Base-by-base conservation (phyloP, 2,888 invertebrate genomes). In the Meliscaeva auricollis region DNA sequence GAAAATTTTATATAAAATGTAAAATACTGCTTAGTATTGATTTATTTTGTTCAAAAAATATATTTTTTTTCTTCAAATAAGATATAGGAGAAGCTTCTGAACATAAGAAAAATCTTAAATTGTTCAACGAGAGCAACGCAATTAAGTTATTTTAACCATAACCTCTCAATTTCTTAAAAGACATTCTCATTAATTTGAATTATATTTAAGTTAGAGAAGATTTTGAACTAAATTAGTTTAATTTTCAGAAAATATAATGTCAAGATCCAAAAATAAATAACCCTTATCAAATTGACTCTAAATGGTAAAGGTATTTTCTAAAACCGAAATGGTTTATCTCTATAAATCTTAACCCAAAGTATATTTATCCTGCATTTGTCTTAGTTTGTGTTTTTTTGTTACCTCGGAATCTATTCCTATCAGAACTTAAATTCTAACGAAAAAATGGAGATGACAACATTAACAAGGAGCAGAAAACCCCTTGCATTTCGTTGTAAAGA, bases 401-500 rank as follows among this genome's bases (percentile, higher is more conserved):
- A 48, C 46, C 46, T 48, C 8, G 8, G 26, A 8, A 26, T 26
- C 52, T 17, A 8, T 15, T 17, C 2, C 5, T 20, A 11, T 52
- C 8, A 54, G 15, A 54, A 54, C 30, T 54, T 54, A 13, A 54
- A 54, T 30, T 54, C 30, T 30, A n/a, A 26, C 3, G 13, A 38
- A 38, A 38, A 38, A 38, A 38, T n/a, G n/a, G 38, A n/a, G 32
- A 54, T 30, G 54, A 54, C 54, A 54, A 54, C 54, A 32, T 26
- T 50, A 30, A 32, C 9, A n/a, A 44, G 15, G 11, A 15, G 20
- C 13, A 58, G 46, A 17, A 32, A 48, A 17, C 17, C 32, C 13
- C 44, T 30, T 64, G 11, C 62, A 64, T 54, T 54, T 32, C 15
- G 8, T 46, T 46, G 64, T 50, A n/a, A 66, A 35, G 52, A 68